These are phyloP conservation scores for Varanus komodoensis DNA, from an alignment of 2,113 vertebrate species.

Conservation along the genomic window DNA sequence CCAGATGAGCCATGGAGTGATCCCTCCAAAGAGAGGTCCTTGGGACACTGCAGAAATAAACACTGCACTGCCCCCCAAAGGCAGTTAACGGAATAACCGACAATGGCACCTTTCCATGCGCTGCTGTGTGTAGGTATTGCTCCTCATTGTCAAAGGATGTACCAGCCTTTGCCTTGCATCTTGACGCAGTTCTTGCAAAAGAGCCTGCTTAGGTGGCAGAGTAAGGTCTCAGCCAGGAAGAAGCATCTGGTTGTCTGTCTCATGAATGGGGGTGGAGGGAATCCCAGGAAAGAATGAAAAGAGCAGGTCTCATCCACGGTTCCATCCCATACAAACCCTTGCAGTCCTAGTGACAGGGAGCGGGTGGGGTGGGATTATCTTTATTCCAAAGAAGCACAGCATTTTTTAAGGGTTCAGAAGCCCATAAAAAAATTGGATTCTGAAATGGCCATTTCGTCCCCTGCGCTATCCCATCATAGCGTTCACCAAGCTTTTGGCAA, in stretches of 20 bases:
- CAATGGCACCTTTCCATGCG: neutral
- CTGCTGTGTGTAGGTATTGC: neutral
- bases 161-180: conserved; percentile 12
- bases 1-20: neutral
- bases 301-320: conserved; percentile 62
- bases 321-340: conserved; percentile 70
- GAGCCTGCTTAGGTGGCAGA: neutral
- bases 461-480: conserved; percentile 80
- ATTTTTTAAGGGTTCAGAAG: conserved; percentile 75
- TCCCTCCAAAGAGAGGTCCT: neutral
- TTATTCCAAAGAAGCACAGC: conserved; percentile 74
- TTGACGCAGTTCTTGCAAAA: conserved; percentile 19
- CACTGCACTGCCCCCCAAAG: conserved; percentile 57
- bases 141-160: conserved; percentile 4
- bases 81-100: conserved; percentile 22
- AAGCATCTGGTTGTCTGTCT: conserved; percentile 39
- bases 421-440: conserved; percentile 73
- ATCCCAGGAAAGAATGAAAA: conserved; percentile 12
- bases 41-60: conserved; percentile 34
- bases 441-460: conserved; percentile 81
- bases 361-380: conserved; percentile 59
- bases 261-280: conserved; percentile 32
- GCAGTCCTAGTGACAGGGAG: conserved; percentile 48
- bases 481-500: conserved; percentile 84
- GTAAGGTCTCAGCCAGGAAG: conserved; percentile 48